Conservation (phyloP, 2,113 vertebrate species). For the Rhynchomys soricoides region DNA sequence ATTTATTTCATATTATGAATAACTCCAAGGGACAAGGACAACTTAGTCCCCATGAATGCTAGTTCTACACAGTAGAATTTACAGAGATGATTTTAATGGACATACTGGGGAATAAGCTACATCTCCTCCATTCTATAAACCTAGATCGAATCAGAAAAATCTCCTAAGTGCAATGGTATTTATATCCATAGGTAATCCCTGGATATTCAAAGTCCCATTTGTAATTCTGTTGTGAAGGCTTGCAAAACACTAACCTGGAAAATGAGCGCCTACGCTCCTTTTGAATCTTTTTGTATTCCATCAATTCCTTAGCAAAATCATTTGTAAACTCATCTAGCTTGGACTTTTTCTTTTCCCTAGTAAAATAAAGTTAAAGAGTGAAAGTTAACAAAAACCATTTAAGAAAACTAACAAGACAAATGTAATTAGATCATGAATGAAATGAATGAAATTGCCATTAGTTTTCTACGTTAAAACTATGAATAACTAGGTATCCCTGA, state of each 20-base stretch:
- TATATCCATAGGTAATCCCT: slow-evolving; percentile 82
- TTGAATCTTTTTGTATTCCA: slow-evolving; percentile 99
- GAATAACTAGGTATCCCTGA: slow-evolving; percentile 84
- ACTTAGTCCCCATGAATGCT: slow-evolving; percentile 74
- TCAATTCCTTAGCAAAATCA: slow-evolving; percentile 99
- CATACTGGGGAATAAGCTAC: slow-evolving; percentile 75
- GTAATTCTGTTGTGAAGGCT: slow-evolving; percentile 87
- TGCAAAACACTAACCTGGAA: slow-evolving; percentile 94
- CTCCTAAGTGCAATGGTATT: slow-evolving; percentile 63
- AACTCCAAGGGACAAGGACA: slow-evolving; percentile 76
- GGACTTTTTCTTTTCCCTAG: slow-evolving; percentile 96
- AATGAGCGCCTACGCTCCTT: slow-evolving; percentile 96
- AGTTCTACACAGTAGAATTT: slow-evolving; percentile 76
- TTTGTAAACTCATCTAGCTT: slow-evolving; percentile 99
- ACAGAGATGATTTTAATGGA: slow-evolving; percentile 74
- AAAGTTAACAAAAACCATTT: slow-evolving; percentile 84
- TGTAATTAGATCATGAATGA: slow-evolving; percentile 85
- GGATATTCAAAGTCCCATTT: slow-evolving; percentile 83
- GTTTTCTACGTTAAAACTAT: slow-evolving; percentile 83
- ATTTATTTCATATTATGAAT: slow-evolving; percentile 62
- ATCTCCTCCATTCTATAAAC: slow-evolving; percentile 70
- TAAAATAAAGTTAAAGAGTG: slow-evolving; percentile 88
- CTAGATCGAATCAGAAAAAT: slow-evolving; percentile 70
- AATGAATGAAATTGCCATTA: slow-evolving; percentile 85
- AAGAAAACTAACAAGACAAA: slow-evolving; percentile 84